Percentiles rank a stretch among this genome's conserved stretches.
Conservation (phyloP, 2,888 invertebrate genomes). For the Pyrochroa serraticornis region DNA sequence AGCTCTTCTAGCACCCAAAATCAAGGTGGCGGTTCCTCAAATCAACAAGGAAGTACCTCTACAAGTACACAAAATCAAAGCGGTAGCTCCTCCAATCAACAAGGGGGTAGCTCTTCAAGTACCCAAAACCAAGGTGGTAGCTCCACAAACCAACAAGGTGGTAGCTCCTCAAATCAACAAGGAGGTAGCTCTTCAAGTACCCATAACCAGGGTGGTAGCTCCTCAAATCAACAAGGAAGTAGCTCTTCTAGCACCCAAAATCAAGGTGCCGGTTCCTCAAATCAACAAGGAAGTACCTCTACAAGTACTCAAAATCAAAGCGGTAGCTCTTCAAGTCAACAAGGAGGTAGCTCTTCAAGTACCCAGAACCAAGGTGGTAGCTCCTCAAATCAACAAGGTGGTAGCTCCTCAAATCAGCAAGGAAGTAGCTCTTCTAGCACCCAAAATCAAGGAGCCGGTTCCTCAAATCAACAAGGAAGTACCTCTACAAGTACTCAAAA, state of each 20-base stretch:
- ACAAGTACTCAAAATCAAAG: too few relatives aligned
- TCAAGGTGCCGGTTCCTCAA: neutral
- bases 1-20: too few relatives aligned
- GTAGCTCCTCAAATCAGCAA: conserved; percentile 17
- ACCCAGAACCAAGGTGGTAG: conserved; percentile 19
- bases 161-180: neutral
- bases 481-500: too few relatives aligned
- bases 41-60: conserved; percentile 10
- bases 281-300: neutral
- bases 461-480: neutral
- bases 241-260: neutral
- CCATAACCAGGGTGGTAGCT: conserved; percentile 16
- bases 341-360: conserved; percentile 7
- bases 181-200: neutral
- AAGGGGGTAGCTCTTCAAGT: conserved; percentile 13
- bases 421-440: too few relatives aligned
- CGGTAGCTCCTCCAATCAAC: conserved; percentile 9
- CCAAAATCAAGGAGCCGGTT: conserved; percentile 4
- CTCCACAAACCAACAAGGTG: too few relatives aligned
- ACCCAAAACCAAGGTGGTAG: conserved; percentile 24
- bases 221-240: conserved; percentile 7
- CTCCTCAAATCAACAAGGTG: conserved; percentile 12
- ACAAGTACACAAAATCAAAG: conserved; percentile 32
- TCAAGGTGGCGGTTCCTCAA: too few relatives aligned
- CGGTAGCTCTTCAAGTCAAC: conserved; percentile 2